Evolutionary conservation across 2,888 invertebrate genomes (phyloP).

Genomic region (Diplazon laetatorius): DNA sequence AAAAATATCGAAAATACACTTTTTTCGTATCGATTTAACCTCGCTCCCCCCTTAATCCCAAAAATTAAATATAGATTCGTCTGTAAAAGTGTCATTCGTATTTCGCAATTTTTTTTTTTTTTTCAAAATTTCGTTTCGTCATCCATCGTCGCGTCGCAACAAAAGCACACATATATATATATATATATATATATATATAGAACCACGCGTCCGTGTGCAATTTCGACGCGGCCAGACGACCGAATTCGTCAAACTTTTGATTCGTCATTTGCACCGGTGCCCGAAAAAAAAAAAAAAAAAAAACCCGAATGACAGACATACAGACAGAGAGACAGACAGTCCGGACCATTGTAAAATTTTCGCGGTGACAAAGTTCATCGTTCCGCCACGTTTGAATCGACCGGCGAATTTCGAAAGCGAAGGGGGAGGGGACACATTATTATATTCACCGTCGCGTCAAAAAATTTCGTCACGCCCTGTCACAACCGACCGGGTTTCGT

Average conservation of each 20-base stretch:
- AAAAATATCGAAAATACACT: no score
- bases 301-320: conserved; percentile 1
- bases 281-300: no score
- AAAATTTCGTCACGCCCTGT: conserved; percentile 62
- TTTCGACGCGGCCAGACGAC: conserved; percentile 47
- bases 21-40: no score
- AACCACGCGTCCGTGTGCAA: conserved; percentile 29
- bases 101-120: neutral
- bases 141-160: neutral
- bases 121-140: no score
- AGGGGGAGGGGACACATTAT: neutral
- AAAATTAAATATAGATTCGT: no score
- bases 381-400: conserved; percentile 44
- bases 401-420: conserved; percentile 17
- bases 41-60: no score
- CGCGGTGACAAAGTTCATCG: conserved; percentile 16
- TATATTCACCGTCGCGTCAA: conserved; percentile 41
- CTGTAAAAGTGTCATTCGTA: neutral
- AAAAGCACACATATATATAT: no score
- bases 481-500: conserved; percentile 44
- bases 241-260: conserved; percentile 52
- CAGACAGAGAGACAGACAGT: no score
- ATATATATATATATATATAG: no score
- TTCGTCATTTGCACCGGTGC: conserved; percentile 30
- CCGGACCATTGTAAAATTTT: conserved; percentile 50